Evolutionary conservation across 2,888 invertebrate species (phyloP).

Genomic region (Ectemnius lituratus): DNA sequence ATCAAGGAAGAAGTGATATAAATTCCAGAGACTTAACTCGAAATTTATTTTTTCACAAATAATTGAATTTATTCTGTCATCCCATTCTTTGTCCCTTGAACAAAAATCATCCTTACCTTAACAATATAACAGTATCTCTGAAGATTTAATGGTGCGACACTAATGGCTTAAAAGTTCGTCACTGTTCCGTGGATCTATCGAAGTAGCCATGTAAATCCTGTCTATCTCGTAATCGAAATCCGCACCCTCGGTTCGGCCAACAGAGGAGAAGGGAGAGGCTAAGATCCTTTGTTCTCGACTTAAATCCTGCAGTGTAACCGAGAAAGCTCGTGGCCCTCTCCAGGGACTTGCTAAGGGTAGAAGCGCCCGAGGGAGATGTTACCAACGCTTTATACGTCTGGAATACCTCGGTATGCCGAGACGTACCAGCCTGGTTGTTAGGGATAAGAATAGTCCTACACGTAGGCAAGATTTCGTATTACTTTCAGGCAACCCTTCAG

Average conservation of each 20-base stretch:
- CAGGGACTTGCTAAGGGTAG: conserved; percentile 37
- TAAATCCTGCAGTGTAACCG: conserved; percentile 64
- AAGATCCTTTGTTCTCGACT: conserved; percentile 61
- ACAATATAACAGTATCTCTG: conserved; percentile 22
- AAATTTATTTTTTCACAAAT: no score
- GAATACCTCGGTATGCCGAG: conserved; percentile 26
- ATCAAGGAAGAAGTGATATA: no score
- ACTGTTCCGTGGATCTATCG: conserved; percentile 44
- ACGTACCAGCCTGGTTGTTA: conserved; percentile 30
- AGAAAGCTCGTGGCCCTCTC: conserved; percentile 44
- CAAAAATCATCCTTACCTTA: conserved; percentile 3
- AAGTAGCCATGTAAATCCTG: conserved; percentile 57
- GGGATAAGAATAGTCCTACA: conserved; percentile 18
- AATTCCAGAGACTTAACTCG: no score
- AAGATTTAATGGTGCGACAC: conserved; percentile 49
- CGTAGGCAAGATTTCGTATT: neutral
- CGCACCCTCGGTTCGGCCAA: conserved; percentile 43
- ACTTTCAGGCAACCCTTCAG: neutral
- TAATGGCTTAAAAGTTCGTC: conserved; percentile 54
- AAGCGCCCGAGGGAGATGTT: conserved; percentile 47
- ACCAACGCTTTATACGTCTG: conserved; percentile 46
- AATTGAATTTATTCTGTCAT: no score
- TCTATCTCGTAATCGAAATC: conserved; percentile 64
- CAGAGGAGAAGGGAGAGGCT: conserved; percentile 33
- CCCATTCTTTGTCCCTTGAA: no score